These are phyloP conservation scores for Busseola fusca DNA, from an alignment of 2,888 invertebrate species.

Conservation along the genomic window DNA sequence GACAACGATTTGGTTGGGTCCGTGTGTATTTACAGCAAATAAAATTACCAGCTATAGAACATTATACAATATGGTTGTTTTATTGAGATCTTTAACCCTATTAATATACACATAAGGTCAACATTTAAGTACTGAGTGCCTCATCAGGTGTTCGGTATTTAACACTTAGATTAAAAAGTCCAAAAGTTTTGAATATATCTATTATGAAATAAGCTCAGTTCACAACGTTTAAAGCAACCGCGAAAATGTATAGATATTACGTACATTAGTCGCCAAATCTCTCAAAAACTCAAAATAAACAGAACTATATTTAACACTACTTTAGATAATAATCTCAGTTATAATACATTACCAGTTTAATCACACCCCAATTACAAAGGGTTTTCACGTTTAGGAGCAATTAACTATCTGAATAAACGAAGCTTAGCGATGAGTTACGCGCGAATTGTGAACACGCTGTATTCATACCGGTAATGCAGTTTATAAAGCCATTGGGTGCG, in stretches of 20 bases:
- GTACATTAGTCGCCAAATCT: background rate
- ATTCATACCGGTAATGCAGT: conserved; percentile 42
- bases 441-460: conserved; percentile 33
- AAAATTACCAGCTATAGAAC: too few relatives aligned
- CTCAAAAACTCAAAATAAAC: background rate
- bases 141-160: too few relatives aligned
- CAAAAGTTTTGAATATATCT: background rate
- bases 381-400: conserved; percentile 26
- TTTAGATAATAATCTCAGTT: conserved; percentile 14
- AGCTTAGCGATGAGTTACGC: conserved; percentile 45
- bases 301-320: background rate
- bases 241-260: background rate
- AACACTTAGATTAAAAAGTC: background rate
- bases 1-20: too few relatives aligned
- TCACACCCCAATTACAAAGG: conserved; percentile 37
- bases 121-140: too few relatives aligned
- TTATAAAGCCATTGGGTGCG: conserved; percentile 47
- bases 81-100: too few relatives aligned
- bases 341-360: conserved; percentile 21
- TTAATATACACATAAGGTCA: too few relatives aligned
- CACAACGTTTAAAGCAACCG: background rate
- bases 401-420: conserved; percentile 47
- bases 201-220: background rate
- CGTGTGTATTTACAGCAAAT: too few relatives aligned
- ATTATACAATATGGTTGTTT: too few relatives aligned